These are phyloP conservation scores for Drosophila rubida DNA, from an alignment of 2,888 invertebrate species.

Conservation along the genomic window DNA sequence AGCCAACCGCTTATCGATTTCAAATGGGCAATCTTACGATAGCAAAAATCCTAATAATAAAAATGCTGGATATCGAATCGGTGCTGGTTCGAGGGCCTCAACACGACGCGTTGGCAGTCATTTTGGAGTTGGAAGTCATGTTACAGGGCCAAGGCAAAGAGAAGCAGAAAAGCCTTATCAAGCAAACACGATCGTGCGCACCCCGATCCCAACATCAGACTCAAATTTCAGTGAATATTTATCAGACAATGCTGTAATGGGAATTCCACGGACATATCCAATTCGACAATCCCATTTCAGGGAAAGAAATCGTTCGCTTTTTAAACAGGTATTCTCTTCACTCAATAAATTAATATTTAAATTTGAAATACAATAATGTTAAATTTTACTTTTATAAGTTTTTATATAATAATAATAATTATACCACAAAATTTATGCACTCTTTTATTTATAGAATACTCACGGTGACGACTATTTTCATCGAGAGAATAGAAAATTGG, in stretches of 20 bases:
- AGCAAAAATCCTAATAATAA: slow-evolving; percentile 32
- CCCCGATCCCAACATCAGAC: slow-evolving; percentile 37
- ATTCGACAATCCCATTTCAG: slow-evolving; percentile 81
- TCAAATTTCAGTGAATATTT: slow-evolving; percentile 25
- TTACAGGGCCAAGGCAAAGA: slow-evolving; percentile 16
- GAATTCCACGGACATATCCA: slow-evolving; percentile 70
- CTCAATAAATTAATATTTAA: neutral
- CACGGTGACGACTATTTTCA: slow-evolving; percentile 43
- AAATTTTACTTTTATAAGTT: no score
- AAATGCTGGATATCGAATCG: slow-evolving; percentile 12
- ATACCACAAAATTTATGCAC: neutral
- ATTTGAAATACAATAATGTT: no score
- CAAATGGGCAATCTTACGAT: slow-evolving; percentile 45
- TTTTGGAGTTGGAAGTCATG: neutral
- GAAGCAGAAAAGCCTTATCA: slow-evolving; percentile 26
- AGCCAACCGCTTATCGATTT: slow-evolving; percentile 56
- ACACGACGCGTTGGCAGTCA: slow-evolving; percentile 47
- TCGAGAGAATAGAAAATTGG: slow-evolving; percentile 35
- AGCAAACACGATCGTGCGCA: slow-evolving; percentile 19
- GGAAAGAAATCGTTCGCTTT: slow-evolving; percentile 81
- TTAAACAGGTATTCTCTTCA: slow-evolving; percentile 71
- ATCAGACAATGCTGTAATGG: slow-evolving; percentile 41
- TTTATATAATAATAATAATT: no score
- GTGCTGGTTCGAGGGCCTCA: slow-evolving; percentile 24
- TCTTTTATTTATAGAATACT: slow-evolving; percentile 28